Conservation (phyloP, 1,140 invertebrate species). For the Nasonia vitripennis region DNA sequence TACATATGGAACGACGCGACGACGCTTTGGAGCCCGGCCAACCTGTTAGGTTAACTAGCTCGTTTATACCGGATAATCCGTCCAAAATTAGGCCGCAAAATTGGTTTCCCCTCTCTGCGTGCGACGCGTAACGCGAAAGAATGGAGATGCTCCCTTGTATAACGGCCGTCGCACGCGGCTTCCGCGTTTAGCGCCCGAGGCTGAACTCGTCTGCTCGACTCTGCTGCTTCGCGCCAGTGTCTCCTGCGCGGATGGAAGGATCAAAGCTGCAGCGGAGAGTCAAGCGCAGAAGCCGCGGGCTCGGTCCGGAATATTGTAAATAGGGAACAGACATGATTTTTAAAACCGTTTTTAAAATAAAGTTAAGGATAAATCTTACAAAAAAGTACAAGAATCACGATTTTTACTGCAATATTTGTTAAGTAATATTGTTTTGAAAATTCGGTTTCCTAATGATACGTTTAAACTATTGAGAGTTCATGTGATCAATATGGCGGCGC, state of each 20-base stretch:
- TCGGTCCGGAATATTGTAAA: neutral
- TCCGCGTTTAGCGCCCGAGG: neutral
- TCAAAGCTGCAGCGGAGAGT: neutral
- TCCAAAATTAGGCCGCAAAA: slow-evolving; percentile 65
- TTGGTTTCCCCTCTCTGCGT: slow-evolving; percentile 53
- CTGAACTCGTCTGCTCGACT: neutral
- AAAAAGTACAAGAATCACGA: too few species aligned
- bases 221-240: neutral
- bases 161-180: neutral
- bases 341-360: too few species aligned
- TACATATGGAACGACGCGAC: slow-evolving; percentile 62
- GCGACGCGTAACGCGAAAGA: neutral
- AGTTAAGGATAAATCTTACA: too few species aligned
- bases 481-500: too few species aligned
- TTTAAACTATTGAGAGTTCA: too few species aligned
- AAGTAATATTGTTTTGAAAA: too few species aligned
- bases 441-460: too few species aligned
- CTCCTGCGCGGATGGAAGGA: neutral
- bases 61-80: slow-evolving; percentile 63
- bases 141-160: neutral
- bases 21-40: slow-evolving; percentile 61
- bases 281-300: neutral
- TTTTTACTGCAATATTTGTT: too few species aligned
- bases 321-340: too few species aligned
- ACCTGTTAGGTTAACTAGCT: slow-evolving; percentile 69